Evolutionary conservation across 2,113 vertebrate genomes (phyloP).

Genomic region (Nyctereutes procyonoides): DNA sequence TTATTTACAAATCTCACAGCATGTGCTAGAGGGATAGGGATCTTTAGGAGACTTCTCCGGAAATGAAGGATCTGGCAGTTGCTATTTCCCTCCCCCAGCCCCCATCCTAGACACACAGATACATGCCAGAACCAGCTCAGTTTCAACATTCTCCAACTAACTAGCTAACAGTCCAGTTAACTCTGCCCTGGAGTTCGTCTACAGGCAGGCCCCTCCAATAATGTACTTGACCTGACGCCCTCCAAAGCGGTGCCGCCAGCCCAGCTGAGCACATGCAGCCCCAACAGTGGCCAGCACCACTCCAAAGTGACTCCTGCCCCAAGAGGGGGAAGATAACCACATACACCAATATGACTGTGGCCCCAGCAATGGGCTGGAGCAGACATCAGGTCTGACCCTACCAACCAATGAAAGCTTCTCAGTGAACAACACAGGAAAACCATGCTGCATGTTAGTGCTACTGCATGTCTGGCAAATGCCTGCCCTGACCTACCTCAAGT

Average conservation of each 20-base stretch:
- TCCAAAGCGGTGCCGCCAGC: not conserved
- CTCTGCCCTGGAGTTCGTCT: not conserved
- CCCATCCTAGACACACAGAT: not conserved
- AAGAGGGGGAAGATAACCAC: not conserved
- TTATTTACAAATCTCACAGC: not conserved
- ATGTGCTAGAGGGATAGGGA: not conserved
- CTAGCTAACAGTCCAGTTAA: not conserved
- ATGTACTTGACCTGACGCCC: not conserved
- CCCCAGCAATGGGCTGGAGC: not conserved
- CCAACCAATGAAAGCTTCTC: not conserved
- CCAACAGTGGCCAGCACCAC: not conserved
- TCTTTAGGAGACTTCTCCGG: not conserved
- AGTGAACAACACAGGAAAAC: not conserved
- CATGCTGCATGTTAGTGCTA: not conserved
- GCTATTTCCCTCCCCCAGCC: not conserved
- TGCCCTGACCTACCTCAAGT: not conserved
- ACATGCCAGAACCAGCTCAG: not conserved
- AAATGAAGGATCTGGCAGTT: not conserved
- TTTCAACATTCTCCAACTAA: not conserved
- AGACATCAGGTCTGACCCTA: not conserved
- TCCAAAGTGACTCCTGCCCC: not conserved
- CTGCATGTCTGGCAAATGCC: not conserved
- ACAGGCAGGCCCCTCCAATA: not conserved
- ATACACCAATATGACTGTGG: not conserved
- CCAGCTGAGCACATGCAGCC: not conserved